Evolutionary conservation across 2,113 vertebrate genomes (phyloP).

Genomic region (Athene cunicularia): DNA sequence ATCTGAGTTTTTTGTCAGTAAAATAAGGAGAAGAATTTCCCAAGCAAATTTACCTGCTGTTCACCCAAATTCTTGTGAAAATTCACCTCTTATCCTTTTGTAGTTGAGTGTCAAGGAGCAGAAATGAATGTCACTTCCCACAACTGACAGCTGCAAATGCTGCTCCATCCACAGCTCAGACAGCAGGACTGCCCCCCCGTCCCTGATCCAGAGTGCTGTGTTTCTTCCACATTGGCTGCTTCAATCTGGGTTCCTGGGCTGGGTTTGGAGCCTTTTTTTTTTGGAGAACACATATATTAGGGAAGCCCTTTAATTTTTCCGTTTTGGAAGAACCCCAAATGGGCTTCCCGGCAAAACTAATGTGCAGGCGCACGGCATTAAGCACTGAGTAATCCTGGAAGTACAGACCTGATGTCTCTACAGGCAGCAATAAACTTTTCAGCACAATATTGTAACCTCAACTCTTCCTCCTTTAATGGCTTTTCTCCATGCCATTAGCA

Average conservation of each 20-base stretch:
- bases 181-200: background rate
- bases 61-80: background rate
- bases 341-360: constrained; percentile 74
- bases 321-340: constrained; percentile 78
- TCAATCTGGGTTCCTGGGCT: background rate
- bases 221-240: background rate
- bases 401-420: constrained; percentile 78
- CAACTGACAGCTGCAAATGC: background rate
- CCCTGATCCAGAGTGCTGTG: background rate
- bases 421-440: constrained; percentile 78
- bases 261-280: background rate
- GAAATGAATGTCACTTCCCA: background rate
- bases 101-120: background rate
- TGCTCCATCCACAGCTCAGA: background rate
- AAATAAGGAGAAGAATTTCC: background rate
- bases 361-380: constrained; percentile 66
- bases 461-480: constrained; percentile 79
- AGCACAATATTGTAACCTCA: constrained; percentile 75
- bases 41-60: background rate
- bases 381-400: constrained; percentile 77
- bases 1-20: background rate
- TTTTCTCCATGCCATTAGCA: constrained; percentile 72
- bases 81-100: background rate
- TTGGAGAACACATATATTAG: constrained; percentile 54
- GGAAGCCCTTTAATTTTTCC: constrained; percentile 71